Conservation (phyloP, 2,797 vertebrate genomes). For the Siniperca scherzeri region DNA sequence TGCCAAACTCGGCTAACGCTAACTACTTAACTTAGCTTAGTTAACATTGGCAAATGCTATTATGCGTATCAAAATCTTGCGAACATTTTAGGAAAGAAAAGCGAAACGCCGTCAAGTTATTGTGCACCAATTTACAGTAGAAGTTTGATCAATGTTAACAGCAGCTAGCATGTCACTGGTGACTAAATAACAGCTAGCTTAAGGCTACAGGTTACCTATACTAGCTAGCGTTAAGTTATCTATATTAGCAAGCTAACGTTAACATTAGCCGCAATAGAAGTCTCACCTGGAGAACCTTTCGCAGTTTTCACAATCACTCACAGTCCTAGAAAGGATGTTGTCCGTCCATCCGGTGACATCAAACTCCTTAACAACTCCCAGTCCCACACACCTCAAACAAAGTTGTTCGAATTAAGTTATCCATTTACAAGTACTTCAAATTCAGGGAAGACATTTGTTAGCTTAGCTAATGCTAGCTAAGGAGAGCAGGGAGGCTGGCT, state of each 20-base stretch:
- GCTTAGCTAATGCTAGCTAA: conserved; percentile 78
- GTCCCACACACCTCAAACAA: conserved; percentile 40
- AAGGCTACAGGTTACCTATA: conserved; percentile 9
- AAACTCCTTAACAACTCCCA: conserved; percentile 60
- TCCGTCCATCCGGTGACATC: conserved; percentile 62
- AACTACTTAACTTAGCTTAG: conserved; percentile 29
- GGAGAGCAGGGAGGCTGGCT: conserved; percentile 53
- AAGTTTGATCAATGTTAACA: neutral
- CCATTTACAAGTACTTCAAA: conserved; percentile 64
- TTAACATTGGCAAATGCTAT: conserved; percentile 20
- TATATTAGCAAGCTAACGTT: conserved; percentile 51
- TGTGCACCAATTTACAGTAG: neutral
- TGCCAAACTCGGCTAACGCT: conserved; percentile 55
- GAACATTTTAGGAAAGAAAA: conserved; percentile 12
- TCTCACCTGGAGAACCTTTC: conserved; percentile 79
- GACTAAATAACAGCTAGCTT: neutral
- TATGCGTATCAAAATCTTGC: conserved; percentile 28
- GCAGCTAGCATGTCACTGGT: neutral
- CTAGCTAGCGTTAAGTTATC: conserved; percentile 43
- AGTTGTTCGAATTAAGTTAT: conserved; percentile 46
- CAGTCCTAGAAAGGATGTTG: conserved; percentile 45
- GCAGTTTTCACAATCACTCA: conserved; percentile 62
- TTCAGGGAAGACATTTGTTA: conserved; percentile 72
- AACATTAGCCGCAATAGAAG: conserved; percentile 36
- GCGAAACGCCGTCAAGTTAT: neutral